A percentile compares a stretch with the other conserved stretches of the same genome.
Conservation (phyloP, 2,888 invertebrate genomes). For the Hyles lineata region DNA sequence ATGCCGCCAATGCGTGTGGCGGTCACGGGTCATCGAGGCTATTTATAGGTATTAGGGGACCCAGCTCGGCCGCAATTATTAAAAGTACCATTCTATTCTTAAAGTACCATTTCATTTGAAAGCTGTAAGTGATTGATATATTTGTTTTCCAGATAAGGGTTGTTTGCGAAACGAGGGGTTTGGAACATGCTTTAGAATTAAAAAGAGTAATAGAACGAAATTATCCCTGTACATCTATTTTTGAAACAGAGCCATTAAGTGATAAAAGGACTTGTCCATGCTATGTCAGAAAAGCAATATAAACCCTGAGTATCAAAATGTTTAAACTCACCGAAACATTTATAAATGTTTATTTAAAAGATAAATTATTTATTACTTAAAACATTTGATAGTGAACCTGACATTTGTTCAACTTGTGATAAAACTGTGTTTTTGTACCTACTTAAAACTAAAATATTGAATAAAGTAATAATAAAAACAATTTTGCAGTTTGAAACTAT, state of each 20-base stretch:
- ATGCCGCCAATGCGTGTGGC: too few species aligned
- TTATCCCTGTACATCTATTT: slow-evolving; percentile 60
- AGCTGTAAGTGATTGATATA: too few species aligned
- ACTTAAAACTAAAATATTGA: too few species aligned
- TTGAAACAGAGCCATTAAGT: slow-evolving; percentile 74
- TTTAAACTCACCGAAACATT: neutral
- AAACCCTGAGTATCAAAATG: neutral
- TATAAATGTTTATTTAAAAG: neutral
- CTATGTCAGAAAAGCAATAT: slow-evolving; percentile 51
- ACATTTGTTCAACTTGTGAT: neutral
- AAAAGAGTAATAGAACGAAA: slow-evolving; percentile 68
- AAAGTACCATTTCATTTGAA: too few species aligned
- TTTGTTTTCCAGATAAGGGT: slow-evolving; percentile 88
- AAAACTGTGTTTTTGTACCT: too few species aligned
- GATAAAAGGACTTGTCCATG: slow-evolving; percentile 72
- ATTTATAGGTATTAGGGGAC: too few species aligned
- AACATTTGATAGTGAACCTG: neutral
- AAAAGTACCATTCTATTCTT: too few species aligned
- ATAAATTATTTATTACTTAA: neutral
- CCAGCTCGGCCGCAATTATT: too few species aligned
- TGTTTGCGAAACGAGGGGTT: slow-evolving; percentile 92
- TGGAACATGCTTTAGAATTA: slow-evolving; percentile 87
- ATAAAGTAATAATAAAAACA: slow-evolving; percentile 2
- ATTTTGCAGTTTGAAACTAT: neutral
- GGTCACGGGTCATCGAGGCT: too few species aligned